Evolutionary conservation across 2,113 vertebrate species (phyloP), one percentile per base, ranked within the genome.

Genomic region (Centrocercus urophasianus): DNA sequence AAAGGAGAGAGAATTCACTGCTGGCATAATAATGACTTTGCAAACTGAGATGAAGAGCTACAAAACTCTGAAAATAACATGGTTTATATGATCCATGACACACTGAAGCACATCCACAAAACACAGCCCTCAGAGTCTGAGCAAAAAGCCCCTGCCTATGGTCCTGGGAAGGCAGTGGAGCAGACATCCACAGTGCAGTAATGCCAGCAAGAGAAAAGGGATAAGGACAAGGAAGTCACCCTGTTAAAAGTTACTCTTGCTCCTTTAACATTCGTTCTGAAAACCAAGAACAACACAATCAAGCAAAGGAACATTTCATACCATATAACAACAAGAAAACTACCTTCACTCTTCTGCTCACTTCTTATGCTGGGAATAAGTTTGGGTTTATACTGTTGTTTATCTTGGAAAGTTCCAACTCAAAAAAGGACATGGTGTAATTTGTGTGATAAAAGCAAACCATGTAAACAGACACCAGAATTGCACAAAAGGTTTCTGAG

Each of bases 401-500:
- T 90, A 50, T 60, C 36, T 65, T 88, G 63, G 48, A 93, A 70
- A 14, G 24, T 59, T 88, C 83, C 28, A 90, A 54, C 42, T 47
- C 10, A 78, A 65, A 86, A 69, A 64, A 27, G 56, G 30, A 59
- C 67, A 52, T 70, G 74, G 73, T 72, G 76, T 56, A 93, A 82
- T 48, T 81, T 86, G 28, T 54, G 38, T 54, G 57, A 79, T 74
- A 83, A 83, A 83, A 87, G 56, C n/a, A 70, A 87, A 79, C 43
- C 18, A n/a, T 30, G 73, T 59, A 74, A 90, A 90, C 83, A 90
- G 79, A 75, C 28, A 90, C 4, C 67, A 70, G 61, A 87, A 90
- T 86, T 93, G 83, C 78, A 90, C 73, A 83, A 93, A 83, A 5
- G 0, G 36, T 79, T 93, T 90, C 83, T 74, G 73, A 90, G 83